A percentile compares a stretch with the other conserved stretches of the same genome.
phyloP scores from a whole-genome alignment of 2,888 invertebrate species.

The Lasioglossum morio region DNA sequence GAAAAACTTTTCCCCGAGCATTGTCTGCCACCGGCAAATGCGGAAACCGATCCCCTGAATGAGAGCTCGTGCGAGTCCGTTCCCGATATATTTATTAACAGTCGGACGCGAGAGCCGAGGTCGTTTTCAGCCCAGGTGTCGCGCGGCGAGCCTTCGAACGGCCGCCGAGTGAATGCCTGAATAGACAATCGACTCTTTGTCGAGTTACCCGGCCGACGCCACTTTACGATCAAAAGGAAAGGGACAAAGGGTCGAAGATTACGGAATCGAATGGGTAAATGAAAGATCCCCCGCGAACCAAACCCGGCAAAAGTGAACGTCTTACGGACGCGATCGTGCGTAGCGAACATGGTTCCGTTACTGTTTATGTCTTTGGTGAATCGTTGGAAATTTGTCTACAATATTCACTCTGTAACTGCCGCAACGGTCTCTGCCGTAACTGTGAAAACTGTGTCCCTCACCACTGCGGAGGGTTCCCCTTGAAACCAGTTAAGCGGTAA shows the following conservation, averaged over 20 bases:
- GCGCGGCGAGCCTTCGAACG: constrained; percentile 7
- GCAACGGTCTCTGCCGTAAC: too few relatives aligned
- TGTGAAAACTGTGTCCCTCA: too few relatives aligned
- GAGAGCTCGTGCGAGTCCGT: constrained; percentile 41
- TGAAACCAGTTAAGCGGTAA: too few relatives aligned
- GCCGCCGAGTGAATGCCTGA: constrained; percentile 53
- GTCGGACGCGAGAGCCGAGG: constrained; percentile 8
- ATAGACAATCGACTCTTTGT: constrained; percentile 65
- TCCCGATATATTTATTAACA: constrained; percentile 60
- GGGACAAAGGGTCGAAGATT: constrained; percentile 58
- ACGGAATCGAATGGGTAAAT: constrained; percentile 58
- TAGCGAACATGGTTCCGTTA: not conserved
- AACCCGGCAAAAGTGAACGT: not conserved
- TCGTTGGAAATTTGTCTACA: too few relatives aligned
- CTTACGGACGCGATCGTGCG: not conserved
- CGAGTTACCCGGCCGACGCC: constrained; percentile 51
- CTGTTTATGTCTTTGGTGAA: not conserved
- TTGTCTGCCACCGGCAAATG: constrained; percentile 39
- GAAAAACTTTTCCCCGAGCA: constrained; percentile 45
- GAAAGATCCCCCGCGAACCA: constrained; percentile 33
- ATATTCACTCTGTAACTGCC: too few relatives aligned
- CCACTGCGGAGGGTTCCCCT: too few relatives aligned
- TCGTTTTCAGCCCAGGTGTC: constrained; percentile 17
- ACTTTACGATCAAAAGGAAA: constrained; percentile 59
- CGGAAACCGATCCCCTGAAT: constrained; percentile 36